Evolutionary conservation across 2,113 vertebrate genomes (phyloP).

Genomic region (Willisornis vidua): DNA sequence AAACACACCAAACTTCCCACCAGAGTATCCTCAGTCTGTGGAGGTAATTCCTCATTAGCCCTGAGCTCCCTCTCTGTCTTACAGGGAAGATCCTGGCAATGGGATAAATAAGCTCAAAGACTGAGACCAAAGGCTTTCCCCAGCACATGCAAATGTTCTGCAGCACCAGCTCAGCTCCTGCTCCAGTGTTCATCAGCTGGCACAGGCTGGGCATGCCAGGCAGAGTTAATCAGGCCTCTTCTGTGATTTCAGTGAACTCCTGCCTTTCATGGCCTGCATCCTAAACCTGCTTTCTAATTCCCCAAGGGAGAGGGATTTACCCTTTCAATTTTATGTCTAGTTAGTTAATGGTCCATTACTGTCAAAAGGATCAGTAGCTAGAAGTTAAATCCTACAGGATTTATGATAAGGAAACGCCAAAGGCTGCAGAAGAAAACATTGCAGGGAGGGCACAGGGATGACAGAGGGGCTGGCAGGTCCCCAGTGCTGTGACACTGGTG

Average conservation of each 20-base stretch:
- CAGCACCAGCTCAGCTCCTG: neutral
- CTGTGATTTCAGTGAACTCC: conserved; percentile 30
- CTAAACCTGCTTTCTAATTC: conserved; percentile 59
- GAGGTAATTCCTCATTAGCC: neutral
- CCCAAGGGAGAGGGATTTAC: conserved; percentile 60
- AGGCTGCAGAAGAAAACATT: neutral
- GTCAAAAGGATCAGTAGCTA: conserved; percentile 63
- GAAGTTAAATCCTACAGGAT: conserved; percentile 61
- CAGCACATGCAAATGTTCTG: neutral
- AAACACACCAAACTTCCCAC: neutral
- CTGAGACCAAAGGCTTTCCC: neutral
- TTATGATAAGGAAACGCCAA: conserved; percentile 30
- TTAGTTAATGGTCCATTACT: conserved; percentile 73
- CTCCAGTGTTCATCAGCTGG: neutral
- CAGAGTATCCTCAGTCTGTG: neutral
- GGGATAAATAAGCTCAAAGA: neutral
- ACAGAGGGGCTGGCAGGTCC: neutral
- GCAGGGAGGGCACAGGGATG: neutral
- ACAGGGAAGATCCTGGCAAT: neutral
- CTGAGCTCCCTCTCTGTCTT: neutral
- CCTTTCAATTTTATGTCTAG: conserved; percentile 63
- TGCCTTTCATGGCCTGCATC: conserved; percentile 52
- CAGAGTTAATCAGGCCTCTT: conserved; percentile 53
- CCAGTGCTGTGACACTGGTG: neutral
- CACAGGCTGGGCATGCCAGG: neutral